phyloP scores from a whole-genome alignment of 2,888 invertebrate genomes.

The Platycheirus rosarum region DNA sequence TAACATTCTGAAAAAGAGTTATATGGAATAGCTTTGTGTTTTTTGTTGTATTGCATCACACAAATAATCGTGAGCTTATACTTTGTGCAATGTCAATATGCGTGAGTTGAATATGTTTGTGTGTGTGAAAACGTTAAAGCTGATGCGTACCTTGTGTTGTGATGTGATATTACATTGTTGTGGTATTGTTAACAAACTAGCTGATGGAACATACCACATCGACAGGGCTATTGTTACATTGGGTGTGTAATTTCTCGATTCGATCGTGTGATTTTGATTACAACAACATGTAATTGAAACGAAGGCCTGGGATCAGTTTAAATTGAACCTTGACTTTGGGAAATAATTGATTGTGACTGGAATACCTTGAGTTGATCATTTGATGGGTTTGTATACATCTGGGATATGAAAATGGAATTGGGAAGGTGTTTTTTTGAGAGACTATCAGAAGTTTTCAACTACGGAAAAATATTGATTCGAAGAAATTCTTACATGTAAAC shows the following conservation, averaged over 20 bases:
- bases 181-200: slow-evolving; percentile 36
- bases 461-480: too few species aligned
- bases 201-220: slow-evolving; percentile 10
- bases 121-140: slow-evolving; percentile 18
- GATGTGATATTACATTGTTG: slow-evolving; percentile 16
- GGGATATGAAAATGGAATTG: too few species aligned
- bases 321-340: slow-evolving; percentile 50
- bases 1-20: slow-evolving; percentile 38
- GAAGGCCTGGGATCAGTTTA: slow-evolving; percentile 32
- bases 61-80: slow-evolving; percentile 31
- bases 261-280: slow-evolving; percentile 71
- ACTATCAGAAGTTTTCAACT: too few species aligned
- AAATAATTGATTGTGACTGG: slow-evolving; percentile 5
- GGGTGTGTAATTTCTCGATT: slow-evolving; percentile 27
- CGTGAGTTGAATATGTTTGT: slow-evolving; percentile 49
- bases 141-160: slow-evolving; percentile 59
- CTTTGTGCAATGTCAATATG: slow-evolving; percentile 68
- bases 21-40: too few species aligned
- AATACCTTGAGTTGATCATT: too few species aligned
- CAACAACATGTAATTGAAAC: slow-evolving; percentile 14
- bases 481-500: too few species aligned
- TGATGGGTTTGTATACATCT: too few species aligned
- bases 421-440: too few species aligned
- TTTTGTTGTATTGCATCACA: slow-evolving; percentile 50
- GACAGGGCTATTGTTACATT: slow-evolving; percentile 58